phyloP scores from a whole-genome alignment of 1,140 invertebrate genomes.

The Apis dorsata region DNA sequence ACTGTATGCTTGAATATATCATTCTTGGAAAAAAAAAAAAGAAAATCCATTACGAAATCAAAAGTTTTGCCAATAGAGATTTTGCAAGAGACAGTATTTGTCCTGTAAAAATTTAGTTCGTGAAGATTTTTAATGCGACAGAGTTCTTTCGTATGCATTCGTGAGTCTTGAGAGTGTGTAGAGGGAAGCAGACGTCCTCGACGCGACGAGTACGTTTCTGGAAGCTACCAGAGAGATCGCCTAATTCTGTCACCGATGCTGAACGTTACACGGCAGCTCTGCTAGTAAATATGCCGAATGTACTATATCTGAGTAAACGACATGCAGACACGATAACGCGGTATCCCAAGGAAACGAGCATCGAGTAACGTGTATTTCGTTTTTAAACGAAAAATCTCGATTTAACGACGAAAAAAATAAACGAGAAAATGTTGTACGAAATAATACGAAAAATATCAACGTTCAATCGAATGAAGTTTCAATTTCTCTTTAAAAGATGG shows the following conservation, averaged over 20 bases:
- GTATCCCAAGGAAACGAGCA: neutral
- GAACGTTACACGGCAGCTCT: neutral
- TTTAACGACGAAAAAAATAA: too few species aligned
- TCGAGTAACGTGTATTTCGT: neutral
- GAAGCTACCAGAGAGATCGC: slow-evolving; percentile 1
- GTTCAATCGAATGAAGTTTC: neutral
- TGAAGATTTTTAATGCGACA: too few species aligned
- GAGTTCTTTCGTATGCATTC: neutral
- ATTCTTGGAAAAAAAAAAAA: neutral
- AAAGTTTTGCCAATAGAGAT: neutral
- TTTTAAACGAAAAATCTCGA: neutral
- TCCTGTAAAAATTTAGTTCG: too few species aligned
- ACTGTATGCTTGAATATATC: too few species aligned
- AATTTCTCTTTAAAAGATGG: too few species aligned
- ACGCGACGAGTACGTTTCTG: neutral
- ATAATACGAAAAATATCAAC: neutral
- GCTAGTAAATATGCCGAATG: neutral
- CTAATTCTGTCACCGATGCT: slow-evolving; percentile 2
- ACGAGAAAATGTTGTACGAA: neutral
- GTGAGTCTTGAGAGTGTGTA: too few species aligned
- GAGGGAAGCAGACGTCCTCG: neutral
- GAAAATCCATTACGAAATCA: neutral
- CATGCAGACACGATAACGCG: neutral
- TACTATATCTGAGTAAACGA: slow-evolving; percentile 4
- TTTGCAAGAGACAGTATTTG: neutral